phyloP scores from a whole-genome alignment of 2,113 vertebrate genomes.

The Orycteropus afer region DNA sequence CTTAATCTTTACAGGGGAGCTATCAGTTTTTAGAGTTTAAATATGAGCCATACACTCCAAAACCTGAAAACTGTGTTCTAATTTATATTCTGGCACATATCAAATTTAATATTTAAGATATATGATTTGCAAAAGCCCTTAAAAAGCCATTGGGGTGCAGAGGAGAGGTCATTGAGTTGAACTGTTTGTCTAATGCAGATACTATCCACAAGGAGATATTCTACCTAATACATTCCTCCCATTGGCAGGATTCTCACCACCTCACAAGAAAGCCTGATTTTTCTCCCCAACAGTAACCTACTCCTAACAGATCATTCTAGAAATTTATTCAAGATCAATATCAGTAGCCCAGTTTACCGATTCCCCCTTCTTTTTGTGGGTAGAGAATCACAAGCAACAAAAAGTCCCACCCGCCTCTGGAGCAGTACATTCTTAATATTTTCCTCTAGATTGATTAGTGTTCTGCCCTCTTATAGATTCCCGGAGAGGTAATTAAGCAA shows the following conservation, averaged over 20 bases:
- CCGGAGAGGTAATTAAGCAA: not conserved
- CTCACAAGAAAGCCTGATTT: not conserved
- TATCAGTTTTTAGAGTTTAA: not conserved
- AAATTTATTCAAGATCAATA: not conserved
- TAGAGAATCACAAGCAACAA: not conserved
- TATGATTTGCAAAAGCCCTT: not conserved
- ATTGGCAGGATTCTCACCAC: not conserved
- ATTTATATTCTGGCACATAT: not conserved
- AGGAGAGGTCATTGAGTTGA: not conserved
- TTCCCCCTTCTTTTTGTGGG: not conserved
- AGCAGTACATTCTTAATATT: not conserved
- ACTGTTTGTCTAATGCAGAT: not conserved
- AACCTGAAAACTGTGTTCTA: not conserved
- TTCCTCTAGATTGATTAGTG: constrained; percentile 10
- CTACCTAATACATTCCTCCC: not conserved
- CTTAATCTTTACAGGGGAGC: not conserved
- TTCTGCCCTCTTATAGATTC: constrained; percentile 23
- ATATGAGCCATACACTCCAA: not conserved
- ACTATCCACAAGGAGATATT: not conserved
- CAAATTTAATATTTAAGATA: constrained; percentile 22
- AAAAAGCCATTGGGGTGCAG: not conserved
- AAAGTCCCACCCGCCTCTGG: not conserved
- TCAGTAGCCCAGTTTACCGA: not conserved
- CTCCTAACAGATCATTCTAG: not conserved
- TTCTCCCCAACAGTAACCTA: not conserved